A percentile compares a stretch with the other conserved stretches of the same genome.
These are phyloP conservation scores for Acronicta leporina DNA, from an alignment of 2,888 invertebrate genomes.

Conservation along the genomic window DNA sequence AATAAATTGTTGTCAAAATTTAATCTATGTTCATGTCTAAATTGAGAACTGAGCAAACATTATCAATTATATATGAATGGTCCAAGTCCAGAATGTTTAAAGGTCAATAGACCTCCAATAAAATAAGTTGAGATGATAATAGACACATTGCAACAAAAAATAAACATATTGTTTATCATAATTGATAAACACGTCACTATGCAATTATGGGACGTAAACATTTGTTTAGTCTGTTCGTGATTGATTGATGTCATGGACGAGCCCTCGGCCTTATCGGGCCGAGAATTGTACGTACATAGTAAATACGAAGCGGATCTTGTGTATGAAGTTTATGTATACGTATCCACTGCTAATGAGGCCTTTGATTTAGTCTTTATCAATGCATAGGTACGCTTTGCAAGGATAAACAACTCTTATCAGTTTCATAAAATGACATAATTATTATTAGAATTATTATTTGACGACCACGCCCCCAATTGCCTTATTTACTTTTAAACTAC, in stretches of 20 bases:
- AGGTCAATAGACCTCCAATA: slow-evolving; percentile 64
- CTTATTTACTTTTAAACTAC: slow-evolving; percentile 5
- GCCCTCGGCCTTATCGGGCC: slow-evolving; percentile 80
- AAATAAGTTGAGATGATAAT: slow-evolving; percentile 59
- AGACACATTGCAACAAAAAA: slow-evolving; percentile 57
- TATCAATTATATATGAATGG: slow-evolving; percentile 31
- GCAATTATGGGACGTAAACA: slow-evolving; percentile 76
- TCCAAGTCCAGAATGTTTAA: slow-evolving; percentile 59
- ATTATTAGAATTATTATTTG: slow-evolving; percentile 15
- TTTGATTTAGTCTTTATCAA: slow-evolving; percentile 44
- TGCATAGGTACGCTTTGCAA: slow-evolving; percentile 13
- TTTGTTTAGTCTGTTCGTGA: slow-evolving; percentile 77
- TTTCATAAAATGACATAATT: slow-evolving; percentile 29
- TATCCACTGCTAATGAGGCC: slow-evolving; percentile 37
- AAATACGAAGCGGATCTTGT: slow-evolving; percentile 71
- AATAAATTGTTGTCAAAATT: not conserved
- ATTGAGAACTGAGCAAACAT: slow-evolving; percentile 21
- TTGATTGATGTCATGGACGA: slow-evolving; percentile 87
- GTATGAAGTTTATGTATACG: slow-evolving; percentile 15
- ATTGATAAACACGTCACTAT: slow-evolving; percentile 73
- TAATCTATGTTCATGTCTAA: no score
- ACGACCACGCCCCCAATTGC: slow-evolving; percentile 13
- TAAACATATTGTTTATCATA: slow-evolving; percentile 41
- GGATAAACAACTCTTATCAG: slow-evolving; percentile 37
- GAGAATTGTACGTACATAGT: slow-evolving; percentile 52